Evolutionary conservation across 1,140 invertebrate genomes (phyloP).

Genomic region (Drosophila ambigua): DNA sequence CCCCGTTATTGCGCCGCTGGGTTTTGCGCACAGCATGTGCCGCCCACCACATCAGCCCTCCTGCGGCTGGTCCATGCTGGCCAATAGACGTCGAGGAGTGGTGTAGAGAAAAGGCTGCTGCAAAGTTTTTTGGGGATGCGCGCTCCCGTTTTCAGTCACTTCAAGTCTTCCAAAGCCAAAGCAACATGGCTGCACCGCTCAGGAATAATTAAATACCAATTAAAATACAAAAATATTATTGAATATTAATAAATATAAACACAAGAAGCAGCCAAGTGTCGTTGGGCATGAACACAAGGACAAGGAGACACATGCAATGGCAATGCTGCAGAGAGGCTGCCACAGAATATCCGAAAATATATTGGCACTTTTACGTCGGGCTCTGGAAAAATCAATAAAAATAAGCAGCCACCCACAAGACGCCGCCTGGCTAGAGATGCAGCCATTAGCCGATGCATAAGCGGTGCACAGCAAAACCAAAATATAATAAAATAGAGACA

Average conservation of each 20-base stretch:
- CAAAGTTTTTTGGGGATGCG: constrained; percentile 60
- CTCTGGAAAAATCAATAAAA: constrained; percentile 67
- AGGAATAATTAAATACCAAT: constrained; percentile 46
- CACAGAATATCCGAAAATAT: background rate
- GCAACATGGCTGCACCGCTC: constrained; percentile 54
- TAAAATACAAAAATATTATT: constrained; percentile 11
- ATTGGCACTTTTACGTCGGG: background rate
- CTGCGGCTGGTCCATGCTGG: constrained; percentile 1
- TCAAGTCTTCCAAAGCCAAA: constrained; percentile 77
- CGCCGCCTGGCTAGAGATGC: background rate
- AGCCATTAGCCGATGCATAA: constrained; percentile 12
- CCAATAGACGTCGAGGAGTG: constrained; percentile 50
- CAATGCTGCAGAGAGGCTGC: constrained; percentile 2
- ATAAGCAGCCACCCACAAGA: constrained; percentile 12
- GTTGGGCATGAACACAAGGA: constrained; percentile 15
- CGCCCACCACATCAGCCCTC: constrained; percentile 10
- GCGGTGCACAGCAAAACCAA: constrained; percentile 14
- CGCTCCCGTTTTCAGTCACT: constrained; percentile 54
- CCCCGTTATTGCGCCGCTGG: too few relatives aligned
- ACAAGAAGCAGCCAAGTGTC: constrained; percentile 13
- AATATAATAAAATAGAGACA: constrained; percentile 5
- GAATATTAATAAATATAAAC: constrained; percentile 7
- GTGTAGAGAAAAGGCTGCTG: constrained; percentile 75
- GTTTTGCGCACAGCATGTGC: constrained; percentile 51
- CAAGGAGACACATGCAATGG: constrained; percentile 3